These are phyloP conservation scores for Antedon mediterranea DNA, from an alignment of 53 echinoderm and acorn worm genomes.

Conservation along the genomic window DNA sequence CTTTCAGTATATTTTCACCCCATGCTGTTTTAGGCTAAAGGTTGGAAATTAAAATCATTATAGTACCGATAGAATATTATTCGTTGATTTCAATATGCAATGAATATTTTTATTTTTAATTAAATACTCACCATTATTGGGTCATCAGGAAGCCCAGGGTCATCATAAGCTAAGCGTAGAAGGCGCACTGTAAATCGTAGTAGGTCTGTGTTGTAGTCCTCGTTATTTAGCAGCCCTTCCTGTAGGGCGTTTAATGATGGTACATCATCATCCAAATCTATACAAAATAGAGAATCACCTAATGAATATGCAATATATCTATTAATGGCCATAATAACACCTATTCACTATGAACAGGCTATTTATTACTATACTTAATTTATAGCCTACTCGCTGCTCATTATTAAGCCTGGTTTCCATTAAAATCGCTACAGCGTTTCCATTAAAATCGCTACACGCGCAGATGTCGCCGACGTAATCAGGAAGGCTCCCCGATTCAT, in stretches of 20 bases:
- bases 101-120: neutral
- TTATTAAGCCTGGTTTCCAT: no score
- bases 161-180: conserved; percentile 66
- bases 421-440: no score
- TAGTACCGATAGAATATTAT: neutral
- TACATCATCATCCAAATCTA: conserved; percentile 80
- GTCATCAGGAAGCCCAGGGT: conserved; percentile 80
- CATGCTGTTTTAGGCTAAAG: neutral
- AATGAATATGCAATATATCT: no score
- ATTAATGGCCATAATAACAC: no score
- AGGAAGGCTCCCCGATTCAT: no score
- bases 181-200: conserved; percentile 59
- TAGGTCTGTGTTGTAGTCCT: conserved; percentile 64
- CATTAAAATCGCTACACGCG: no score
- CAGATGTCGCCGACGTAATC: no score
- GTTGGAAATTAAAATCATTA: neutral
- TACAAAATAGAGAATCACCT: neutral
- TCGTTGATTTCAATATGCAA: neutral
- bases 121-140: neutral
- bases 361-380: no score
- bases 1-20: conserved; percentile 31
- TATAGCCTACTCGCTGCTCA: no score
- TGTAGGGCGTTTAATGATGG: conserved; percentile 68
- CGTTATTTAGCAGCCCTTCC: conserved; percentile 59
- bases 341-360: no score